These are phyloP conservation scores for Mormyrops attenuatus DNA, from an alignment of 2,797 vertebrate genomes.

Conservation along the genomic window DNA sequence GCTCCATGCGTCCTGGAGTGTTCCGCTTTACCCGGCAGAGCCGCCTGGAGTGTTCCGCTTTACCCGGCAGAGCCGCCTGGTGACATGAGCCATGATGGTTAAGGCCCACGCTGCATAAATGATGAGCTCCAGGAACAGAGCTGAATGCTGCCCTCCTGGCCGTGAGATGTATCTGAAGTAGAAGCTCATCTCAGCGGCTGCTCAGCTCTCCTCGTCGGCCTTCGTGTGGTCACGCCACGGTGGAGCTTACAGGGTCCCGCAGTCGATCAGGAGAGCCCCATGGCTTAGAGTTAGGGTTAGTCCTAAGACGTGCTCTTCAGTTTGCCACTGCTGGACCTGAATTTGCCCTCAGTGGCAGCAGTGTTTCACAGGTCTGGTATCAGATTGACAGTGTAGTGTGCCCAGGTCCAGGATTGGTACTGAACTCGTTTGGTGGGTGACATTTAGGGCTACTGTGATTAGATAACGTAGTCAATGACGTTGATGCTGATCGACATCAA, in stretches of 20 bases:
- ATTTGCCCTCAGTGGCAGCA: background rate
- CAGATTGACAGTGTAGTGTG: background rate
- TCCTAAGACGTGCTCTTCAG: background rate
- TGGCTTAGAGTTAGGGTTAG: background rate
- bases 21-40: background rate
- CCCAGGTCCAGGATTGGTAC: background rate
- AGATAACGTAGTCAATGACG: background rate
- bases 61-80: background rate
- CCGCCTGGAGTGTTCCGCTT: background rate
- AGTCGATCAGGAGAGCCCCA: background rate
- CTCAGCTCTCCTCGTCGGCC: background rate
- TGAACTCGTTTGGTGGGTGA: background rate
- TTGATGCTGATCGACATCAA: background rate
- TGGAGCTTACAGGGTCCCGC: background rate
- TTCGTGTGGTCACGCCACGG: background rate
- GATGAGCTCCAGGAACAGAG: background rate
- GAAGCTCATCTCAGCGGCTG: background rate
- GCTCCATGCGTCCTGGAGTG: background rate
- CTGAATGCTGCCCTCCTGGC: background rate
- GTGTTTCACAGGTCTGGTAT: background rate
- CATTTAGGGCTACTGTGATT: background rate
- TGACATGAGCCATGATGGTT: background rate
- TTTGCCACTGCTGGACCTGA: background rate
- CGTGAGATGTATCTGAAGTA: background rate
- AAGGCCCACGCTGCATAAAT: background rate